Conservation (phyloP, 2,888 invertebrate genomes). For the Drosophila maculinotata region DNA sequence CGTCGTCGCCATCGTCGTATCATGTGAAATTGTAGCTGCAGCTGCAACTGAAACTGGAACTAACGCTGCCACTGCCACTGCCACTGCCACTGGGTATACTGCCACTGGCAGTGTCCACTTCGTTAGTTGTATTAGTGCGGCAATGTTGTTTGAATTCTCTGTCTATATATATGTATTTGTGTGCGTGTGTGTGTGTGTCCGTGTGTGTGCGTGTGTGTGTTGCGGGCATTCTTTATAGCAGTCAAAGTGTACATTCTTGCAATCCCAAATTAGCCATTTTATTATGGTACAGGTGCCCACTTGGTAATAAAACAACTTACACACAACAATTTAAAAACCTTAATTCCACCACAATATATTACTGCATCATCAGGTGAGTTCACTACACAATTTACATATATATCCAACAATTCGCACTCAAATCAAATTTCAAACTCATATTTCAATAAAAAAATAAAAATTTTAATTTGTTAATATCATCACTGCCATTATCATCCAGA, state of each 20-base stretch:
- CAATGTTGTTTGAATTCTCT: slow-evolving; percentile 44
- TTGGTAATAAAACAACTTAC: neutral
- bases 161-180: neutral
- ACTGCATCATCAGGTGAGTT: no score
- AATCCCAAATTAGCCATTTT: slow-evolving; percentile 5
- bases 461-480: no score
- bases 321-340: neutral
- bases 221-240: slow-evolving; percentile 4
- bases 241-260: neutral
- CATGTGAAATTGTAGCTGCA: slow-evolving; percentile 18
- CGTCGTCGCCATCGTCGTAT: slow-evolving; percentile 38
- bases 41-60: neutral
- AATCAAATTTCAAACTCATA: no score
- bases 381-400: no score
- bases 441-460: no score
- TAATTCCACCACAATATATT: no score
- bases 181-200: neutral
- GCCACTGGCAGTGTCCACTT: slow-evolving; percentile 62
- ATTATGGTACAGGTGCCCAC: no score
- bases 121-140: slow-evolving; percentile 76
- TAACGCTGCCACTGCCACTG: neutral
- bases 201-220: slow-evolving; percentile 3
- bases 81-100: neutral
- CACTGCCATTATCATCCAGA: no score
- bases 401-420: no score